Base-by-base conservation (phyloP, 2,797 vertebrate genomes). In the Pseudochaenichthys georgianus region DNA sequence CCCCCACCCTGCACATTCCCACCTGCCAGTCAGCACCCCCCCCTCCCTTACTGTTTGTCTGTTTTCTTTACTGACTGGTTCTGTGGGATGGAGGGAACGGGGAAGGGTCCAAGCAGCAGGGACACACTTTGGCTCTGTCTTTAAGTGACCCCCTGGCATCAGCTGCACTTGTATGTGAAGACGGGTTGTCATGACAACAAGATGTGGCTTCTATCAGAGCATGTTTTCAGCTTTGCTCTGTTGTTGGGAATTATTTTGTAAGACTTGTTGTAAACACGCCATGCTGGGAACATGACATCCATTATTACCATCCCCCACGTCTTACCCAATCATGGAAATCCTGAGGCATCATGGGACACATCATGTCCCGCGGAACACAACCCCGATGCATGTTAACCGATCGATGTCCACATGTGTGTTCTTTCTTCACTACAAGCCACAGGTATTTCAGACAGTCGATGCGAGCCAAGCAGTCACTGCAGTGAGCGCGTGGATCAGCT, bases 21-120 rank as follows among this genome's bases (percentile, higher is more conserved):
- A 38, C 34, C 45, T 63, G 64, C 63, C 82, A 80, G 51, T 71
- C 61, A 47, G 59, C 43, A 42, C 60, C 63, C 9, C 84, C 78
- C 23, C 85, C 87, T 89, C 86, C 79, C 70, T 87, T 80, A 66
- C 70, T 83, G 23, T 89, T 70, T 93, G 72, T 88, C 23, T 45
- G 13, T 70, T 60, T 21, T 21, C 63, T 65, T 46, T 16, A 16
- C 34, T 90, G 76, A 63, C 64, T 90, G 81, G 75, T 88, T 89
- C 87, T 88, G 61, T 81, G 75, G 65, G 74, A 67, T 94, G 73
- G 58, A 78, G 83, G 74, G 74, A 77, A 85, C 69, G 34, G 75
- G 51, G 28, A 80, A 53, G 42, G 46, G 48, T 59, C 58, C 16
- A 13, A 42, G 65, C 62, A 58, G 76, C 70, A 86, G 90, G 91